Evolutionary conservation across 2,113 vertebrate species (phyloP), one percentile per base, ranked within the genome.

Genomic region (Rhadina sibilatrix): DNA sequence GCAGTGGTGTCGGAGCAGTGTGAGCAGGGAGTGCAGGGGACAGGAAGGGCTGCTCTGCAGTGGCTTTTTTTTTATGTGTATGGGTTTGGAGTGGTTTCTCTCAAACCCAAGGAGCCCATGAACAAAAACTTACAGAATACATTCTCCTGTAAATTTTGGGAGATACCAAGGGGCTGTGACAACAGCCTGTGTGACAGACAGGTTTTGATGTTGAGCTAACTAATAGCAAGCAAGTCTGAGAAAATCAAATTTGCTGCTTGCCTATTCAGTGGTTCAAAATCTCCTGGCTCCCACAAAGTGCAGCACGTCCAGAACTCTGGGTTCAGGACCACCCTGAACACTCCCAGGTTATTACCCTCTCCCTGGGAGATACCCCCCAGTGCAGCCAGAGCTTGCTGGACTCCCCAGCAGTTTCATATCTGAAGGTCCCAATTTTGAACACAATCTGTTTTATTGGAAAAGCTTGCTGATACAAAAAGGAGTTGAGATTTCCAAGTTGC

Each of bases 1-100:
- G 40, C 40, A 15, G 9, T 20, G 10, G 3, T 33, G 33, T 27
- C 5, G 3, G 15, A 49, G 38, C 44, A 91, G 49, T 20, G 27
- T 0, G 0, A 9, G 30, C 12, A 54, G 0, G 11, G 44, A 17
- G 20, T 0, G 2, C 64, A 72, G 50, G 22, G 30, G 12, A n/a
- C 12, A 42, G 17, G 28, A 37, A 25, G 9, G 38, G 20, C 2
- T 31, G 71, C 35, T 40, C 25, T 47, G n/a, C n/a, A 59, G 56
- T 59, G 56, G 4, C 7, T 59, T 57, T n/a, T 59, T 57, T n/a
- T 57, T 23, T 33, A n/a, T 52, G 35, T 19, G 12, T 27, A 4
- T 28, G 20, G 6, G 1, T 42, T 52, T 37, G 37, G 19, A 23
- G 37, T 21, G 49, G 4, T 0, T 10, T 30, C 60, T 59, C 56